Evolutionary conservation across 2,797 vertebrate genomes (phyloP), one percentile per base, ranked within the genome.

Genomic region (Sarcophilus harrisii): DNA sequence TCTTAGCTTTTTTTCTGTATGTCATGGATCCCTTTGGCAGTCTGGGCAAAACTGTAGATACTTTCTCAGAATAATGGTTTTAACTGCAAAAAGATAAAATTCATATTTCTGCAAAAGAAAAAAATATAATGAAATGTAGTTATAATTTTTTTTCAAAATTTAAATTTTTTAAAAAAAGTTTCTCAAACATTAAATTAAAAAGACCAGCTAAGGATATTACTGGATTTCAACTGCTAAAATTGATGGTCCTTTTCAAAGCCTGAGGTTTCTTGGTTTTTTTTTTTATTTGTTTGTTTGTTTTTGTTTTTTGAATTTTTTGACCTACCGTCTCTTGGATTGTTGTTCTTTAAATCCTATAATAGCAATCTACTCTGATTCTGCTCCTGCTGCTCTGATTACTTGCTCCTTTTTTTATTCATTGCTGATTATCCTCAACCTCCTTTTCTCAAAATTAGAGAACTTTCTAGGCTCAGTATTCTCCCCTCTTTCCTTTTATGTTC

Each of bases 401-500:
- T 32, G 12, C 87, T 57, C 57, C n/a, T 90, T 87, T n/a, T 93
- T 2, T 28, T 62, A 73, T 12, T 81, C 27, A 58, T 54, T 90
- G n/a, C 45, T 91, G 28, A 12, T 18, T 73, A 27, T 58, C 13
- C 5, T 59, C 32, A 49, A 60, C 57, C 91, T 24, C 11, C 27
- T 91, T 30, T n/a, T 18, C 12, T 57, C 45, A 5, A 16, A 87
- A 6, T 28, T 5, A 29, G 16, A 1, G 55, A 60, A 32, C 45
- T 94, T 0, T 58, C 30, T 60, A 49, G 27, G 3, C 52, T 93
- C n/a, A n/a, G 18, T 49, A 10, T 29, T 73, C 9, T 24, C 27
- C 12, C 6, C n/a, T 54, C 3, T 30, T 27, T 4, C 32, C 54
- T 38, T 49, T 91, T 0, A 0, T 57, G 2, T 29, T 0, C 0